Base-by-base conservation (phyloP, 2,797 vertebrate species). In the Champsocephalus gunnari region DNA sequence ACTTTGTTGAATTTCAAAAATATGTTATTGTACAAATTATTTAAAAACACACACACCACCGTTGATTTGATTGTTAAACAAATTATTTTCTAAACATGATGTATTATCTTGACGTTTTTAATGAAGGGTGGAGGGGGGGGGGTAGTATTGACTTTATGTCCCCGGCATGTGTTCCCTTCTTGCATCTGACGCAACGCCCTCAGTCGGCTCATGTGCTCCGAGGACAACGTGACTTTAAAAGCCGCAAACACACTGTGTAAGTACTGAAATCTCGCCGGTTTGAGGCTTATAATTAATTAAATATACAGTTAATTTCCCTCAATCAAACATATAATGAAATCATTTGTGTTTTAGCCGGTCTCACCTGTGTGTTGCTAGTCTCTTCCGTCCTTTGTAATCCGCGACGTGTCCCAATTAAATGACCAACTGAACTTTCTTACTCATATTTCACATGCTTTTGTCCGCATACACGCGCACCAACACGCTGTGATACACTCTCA, bases 281-380 rank as follows among this genome's bases (percentile, higher is more conserved):
- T 57, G 7, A 47, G 17, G 6, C 48, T 9, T 1, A 0, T 3
- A 12, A 14, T 62, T 34, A 17, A 32, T 32, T 1, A 10, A 8
- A 4, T 17, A 12, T 0, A 0, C 9, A 14, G 2, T 17, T 0
- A 7, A 38, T 16, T 28, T 11, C 9, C 12, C 11, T 9, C 9
- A 16, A 48, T 16, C 5, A 11, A 43, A 38, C 8, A 4, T 1
- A 7, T 3, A 1, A 11, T 9, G 1, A 16, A 41, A 13, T 41
- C 19, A 4, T 2, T 0, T 16, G 0, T 5, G 2, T 19, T 38
- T 3, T 10, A 4, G 66, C 49, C 7, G 3, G 34, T 21, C 88
- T 90, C 79, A 91, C 90, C 88, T 79, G 73, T 45, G 62, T 41
- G 74, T 4, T 1, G 63, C 67, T 48, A 1, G 1, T 76, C 24